Evolutionary conservation across 2,113 vertebrate genomes (phyloP), one percentile per base, ranked within the genome.

Genomic region (Solea solea): DNA sequence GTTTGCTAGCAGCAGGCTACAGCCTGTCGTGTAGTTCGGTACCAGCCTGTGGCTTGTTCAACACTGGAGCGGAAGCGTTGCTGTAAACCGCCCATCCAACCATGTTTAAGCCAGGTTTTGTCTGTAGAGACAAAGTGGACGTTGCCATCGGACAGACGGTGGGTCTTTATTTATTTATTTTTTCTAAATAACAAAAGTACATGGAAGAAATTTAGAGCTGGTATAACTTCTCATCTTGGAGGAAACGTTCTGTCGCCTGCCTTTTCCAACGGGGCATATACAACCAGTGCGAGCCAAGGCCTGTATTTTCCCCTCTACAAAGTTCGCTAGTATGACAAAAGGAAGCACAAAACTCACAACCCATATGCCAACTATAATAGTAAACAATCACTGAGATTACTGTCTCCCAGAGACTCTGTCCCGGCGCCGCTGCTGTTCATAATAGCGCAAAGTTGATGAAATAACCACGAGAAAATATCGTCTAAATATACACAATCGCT

Each of bases 221-320:
- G 76, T 64, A 74, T 71, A 54, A 39, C 63, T 46, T 3, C 39
- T 53, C 52, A 4, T 74, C n/a, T 2, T 14, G 48, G 15, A 55
- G 48, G 15, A 55, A 28, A 21, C 8, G 21, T 40, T 25, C 6
- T 53, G n/a, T n/a, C 15, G 28, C 14, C 68, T 34, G 21, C 15
- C 13, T 54, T 66, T 69, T 5, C 9, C 21, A 51, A 7, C 55
- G 61, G 48, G 28, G 70, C 72, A 74, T 40, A 54, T 50, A 59
- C 10, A 62, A 60, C 21, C 64, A 73, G 9, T 56, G 60, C 62
- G 64, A 77, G 58, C 21, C 71, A 5, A 14, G 86, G 81, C 86
- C 88, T 85, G 77, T 86, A 74, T 85, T 85, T 90, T 82, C 83
- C 21, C 81, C 86, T 83, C 61, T 45, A 70, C 69, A 84, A 81